Base-by-base conservation (phyloP, 2,888 invertebrate species). In the Hypselothyrea guttata region DNA sequence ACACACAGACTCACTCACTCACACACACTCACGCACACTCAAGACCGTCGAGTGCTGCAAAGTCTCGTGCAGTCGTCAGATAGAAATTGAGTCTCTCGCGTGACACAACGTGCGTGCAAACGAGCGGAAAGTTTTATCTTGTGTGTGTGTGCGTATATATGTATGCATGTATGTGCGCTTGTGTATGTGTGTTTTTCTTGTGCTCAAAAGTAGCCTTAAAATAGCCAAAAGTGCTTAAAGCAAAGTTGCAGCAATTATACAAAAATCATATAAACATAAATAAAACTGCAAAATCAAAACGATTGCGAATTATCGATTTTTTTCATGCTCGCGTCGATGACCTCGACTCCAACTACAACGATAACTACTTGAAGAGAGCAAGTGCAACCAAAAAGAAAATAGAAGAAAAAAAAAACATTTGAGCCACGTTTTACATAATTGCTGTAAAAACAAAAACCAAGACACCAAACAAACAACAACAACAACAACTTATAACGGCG, bases 61-160 rank as follows among this genome's bases (percentile, higher is more conserved):
- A 71, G 71, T 81, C 71, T 65, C 68, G 69, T 66, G 69, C 64
- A 58, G 62, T 49, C 55, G 41, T 65, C 82, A 82, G 77, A 84
- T 84, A 69, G 75, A 77, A 72, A 79, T 86, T 87, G 78, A 67
- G 71, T 86, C 74, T 86, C 76, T 83, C 62, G 71, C 66, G 77
- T 71, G 84, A 64, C 68, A 79, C 82, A 84, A 85, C 86, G 86
- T 84, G 79, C 74, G 71, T 73, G 18, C 64, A 68, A 73, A 67
- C 75, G 68, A 81, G 78, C 81, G 84, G 81, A 81, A 81, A 81
- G 72, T 81, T 81, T 76, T 76, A 22, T 46, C 38, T 38, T 38
- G 7, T 41, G 2, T 7, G 27, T 41, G 27, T 27, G 27, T 40
- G 27, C n/a, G 37, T 37, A 7, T n/a, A n/a, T n/a, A n/a, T n/a